These are phyloP conservation scores for Trinorchestia longiramus DNA, from an alignment of 1,140 invertebrate species.

Conservation along the genomic window DNA sequence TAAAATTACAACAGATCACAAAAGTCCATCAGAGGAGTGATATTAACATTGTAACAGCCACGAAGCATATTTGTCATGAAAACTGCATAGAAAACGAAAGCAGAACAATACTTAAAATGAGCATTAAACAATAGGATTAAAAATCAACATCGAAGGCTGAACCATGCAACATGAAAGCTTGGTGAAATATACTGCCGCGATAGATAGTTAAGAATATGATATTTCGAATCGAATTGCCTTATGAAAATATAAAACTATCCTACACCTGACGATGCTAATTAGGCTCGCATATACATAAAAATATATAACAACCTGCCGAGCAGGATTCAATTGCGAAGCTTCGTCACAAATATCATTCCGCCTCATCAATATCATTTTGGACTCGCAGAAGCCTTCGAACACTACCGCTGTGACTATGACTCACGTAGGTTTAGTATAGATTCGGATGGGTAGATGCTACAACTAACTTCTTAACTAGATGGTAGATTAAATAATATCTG, in stretches of 20 bases:
- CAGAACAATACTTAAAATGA: not conserved
- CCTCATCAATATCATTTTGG: not conserved
- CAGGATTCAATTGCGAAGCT: not conserved
- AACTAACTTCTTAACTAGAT: not conserved
- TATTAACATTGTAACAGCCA: not conserved
- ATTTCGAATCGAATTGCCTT: conserved; percentile 1
- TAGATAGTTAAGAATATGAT: not conserved
- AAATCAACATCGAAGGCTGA: not conserved
- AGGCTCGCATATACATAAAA: conserved; percentile 18
- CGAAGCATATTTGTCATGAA: not conserved
- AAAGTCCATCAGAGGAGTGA: not conserved
- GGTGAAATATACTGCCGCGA: not conserved
- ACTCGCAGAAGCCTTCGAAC: not conserved
- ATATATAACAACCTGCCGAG: conserved; percentile 22
- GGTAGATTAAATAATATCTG: not conserved
- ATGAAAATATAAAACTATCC: conserved; percentile 39
- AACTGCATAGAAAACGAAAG: not conserved
- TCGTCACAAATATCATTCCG: not conserved
- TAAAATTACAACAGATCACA: not conserved
- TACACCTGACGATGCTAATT: not conserved
- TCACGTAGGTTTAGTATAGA: not conserved
- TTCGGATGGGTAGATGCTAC: not conserved
- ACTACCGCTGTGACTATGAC: no score
- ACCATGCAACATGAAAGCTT: not conserved
- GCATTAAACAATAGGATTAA: not conserved